phyloP scores from a whole-genome alignment of 2,113 vertebrate species.

The Pampusana beccarii region DNA sequence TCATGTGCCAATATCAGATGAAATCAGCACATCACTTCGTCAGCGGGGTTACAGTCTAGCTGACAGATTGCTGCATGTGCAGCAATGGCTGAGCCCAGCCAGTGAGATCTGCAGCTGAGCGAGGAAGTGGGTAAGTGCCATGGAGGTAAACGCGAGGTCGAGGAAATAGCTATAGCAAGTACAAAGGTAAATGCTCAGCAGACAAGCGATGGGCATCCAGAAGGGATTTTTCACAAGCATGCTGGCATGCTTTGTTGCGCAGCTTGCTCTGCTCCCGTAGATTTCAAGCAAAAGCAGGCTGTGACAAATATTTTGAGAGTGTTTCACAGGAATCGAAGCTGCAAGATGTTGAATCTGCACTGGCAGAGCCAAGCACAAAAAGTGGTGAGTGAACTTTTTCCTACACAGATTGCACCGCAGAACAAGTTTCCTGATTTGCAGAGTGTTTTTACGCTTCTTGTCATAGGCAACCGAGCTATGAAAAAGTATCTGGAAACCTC shows the following conservation, averaged over 20 bases:
- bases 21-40: slow-evolving; percentile 30
- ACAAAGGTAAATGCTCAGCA: slow-evolving; percentile 21
- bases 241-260: slow-evolving; percentile 32
- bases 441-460: slow-evolving; percentile 4
- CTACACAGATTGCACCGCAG: neutral
- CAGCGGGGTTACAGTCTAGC: neutral
- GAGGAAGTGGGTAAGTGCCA: slow-evolving; percentile 17
- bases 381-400: slow-evolving; percentile 2
- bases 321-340: slow-evolving; percentile 20
- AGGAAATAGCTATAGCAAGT: neutral
- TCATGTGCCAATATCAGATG: slow-evolving; percentile 17
- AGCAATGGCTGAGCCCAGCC: neutral
- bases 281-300: slow-evolving; percentile 29
- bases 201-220: slow-evolving; percentile 31
- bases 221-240: slow-evolving; percentile 31
- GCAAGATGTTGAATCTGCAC: slow-evolving; percentile 51
- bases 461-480: neutral
- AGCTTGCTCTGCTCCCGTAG: slow-evolving; percentile 40
- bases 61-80: neutral
- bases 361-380: slow-evolving; percentile 19
- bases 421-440: neutral
- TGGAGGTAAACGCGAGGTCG: slow-evolving; percentile 19
- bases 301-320: slow-evolving; percentile 61
- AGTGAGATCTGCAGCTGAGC: neutral
- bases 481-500: neutral